A percentile compares a stretch with the other conserved stretches of the same genome.
These are phyloP conservation scores for Marisa cornuarietis DNA, from an alignment of 1,140 invertebrate genomes.

Conservation along the genomic window DNA sequence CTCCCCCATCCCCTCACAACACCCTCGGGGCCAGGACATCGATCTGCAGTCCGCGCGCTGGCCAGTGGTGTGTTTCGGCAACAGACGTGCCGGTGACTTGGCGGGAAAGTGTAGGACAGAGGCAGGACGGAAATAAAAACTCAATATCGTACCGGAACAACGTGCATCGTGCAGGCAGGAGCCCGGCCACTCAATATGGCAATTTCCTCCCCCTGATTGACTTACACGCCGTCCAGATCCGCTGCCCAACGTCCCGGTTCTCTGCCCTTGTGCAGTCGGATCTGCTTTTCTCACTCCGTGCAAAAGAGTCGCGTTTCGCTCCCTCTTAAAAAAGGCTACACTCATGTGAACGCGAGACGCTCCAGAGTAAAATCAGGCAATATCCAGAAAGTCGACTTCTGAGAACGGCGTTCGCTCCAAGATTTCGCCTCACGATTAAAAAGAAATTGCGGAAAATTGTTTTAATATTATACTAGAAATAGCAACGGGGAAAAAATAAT, in stretches of 20 bases:
- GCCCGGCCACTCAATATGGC: constrained; percentile 25
- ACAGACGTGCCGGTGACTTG: constrained; percentile 4
- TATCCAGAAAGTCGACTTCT: no score
- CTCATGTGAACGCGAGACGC: no score
- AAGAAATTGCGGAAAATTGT: no score
- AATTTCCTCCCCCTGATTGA: constrained; percentile 30
- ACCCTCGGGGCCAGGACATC: not conserved
- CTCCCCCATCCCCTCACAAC: not conserved
- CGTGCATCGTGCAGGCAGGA: constrained; percentile 8
- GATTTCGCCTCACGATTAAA: no score
- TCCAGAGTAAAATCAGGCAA: no score
- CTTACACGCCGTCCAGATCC: constrained; percentile 21
- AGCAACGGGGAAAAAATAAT: no score
- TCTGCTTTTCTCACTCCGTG: no score
- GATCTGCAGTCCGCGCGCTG: not conserved
- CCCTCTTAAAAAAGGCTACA: no score
- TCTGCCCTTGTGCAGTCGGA: not conserved
- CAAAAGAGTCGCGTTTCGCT: no score
- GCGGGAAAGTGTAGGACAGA: constrained; percentile 7
- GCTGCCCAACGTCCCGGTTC: not conserved
- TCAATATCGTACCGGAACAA: constrained; percentile 27
- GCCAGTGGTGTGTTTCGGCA: not conserved
- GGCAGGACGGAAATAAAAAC: constrained; percentile 27
- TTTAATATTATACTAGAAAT: no score
- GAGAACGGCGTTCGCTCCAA: no score